Percentiles rank a stretch among this genome's conserved stretches.
Conservation (phyloP, 2,797 vertebrate species). For the Sebastes diaconus region DNA sequence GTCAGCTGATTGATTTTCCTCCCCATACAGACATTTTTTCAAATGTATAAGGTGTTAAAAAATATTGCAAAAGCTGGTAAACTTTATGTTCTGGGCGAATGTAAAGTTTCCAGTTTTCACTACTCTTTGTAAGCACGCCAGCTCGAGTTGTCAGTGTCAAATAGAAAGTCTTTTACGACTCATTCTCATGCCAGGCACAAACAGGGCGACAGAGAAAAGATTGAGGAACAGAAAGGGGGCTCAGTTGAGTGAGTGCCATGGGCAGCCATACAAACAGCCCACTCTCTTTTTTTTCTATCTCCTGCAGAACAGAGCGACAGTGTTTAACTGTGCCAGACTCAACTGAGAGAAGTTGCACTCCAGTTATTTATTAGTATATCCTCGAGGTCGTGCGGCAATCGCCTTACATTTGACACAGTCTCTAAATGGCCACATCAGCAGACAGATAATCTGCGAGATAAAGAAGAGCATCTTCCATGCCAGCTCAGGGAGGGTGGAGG, state of each 20-base stretch:
- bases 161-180: constrained; percentile 35
- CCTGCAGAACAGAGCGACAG: constrained; percentile 66
- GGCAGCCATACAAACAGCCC: constrained; percentile 50
- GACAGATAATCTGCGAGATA: constrained; percentile 84
- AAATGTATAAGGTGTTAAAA: not conserved
- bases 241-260: constrained; percentile 56
- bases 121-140: constrained; percentile 22
- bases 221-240: constrained; percentile 54
- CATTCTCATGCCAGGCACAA: constrained; percentile 71
- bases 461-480: constrained; percentile 77
- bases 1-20: not conserved
- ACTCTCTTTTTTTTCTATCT: constrained; percentile 4
- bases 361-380: constrained; percentile 63
- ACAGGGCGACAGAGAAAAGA: constrained; percentile 46
- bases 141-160: constrained; percentile 35
- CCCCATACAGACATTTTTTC: not conserved
- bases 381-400: constrained; percentile 56
- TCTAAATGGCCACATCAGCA: constrained; percentile 87
- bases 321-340: constrained; percentile 58
- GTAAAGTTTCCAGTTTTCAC: not conserved
- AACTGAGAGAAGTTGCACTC: constrained; percentile 31
- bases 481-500: not conserved
- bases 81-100: not conserved
- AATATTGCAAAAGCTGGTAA: too few relatives aligned
- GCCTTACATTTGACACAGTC: constrained; percentile 72